Conservation (phyloP, 2,797 vertebrate genomes). For the Somateria mollissima region DNA sequence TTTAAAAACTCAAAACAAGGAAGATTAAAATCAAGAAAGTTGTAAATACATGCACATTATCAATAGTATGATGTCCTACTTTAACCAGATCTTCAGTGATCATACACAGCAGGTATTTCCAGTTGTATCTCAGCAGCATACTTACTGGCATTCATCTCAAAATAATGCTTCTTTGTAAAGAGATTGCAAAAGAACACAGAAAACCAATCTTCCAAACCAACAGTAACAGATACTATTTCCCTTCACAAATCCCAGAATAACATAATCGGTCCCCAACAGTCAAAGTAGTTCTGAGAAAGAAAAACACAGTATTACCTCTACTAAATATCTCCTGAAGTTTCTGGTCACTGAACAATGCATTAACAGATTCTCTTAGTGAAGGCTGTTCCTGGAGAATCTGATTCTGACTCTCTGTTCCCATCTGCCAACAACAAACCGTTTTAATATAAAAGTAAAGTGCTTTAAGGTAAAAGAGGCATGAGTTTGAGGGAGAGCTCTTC, state of each 20-base stretch:
- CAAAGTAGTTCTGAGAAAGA: neutral
- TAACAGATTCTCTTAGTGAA: conserved; percentile 87
- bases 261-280: neutral
- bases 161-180: neutral
- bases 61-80: neutral
- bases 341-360: conserved; percentile 89
- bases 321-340: conserved; percentile 98
- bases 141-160: neutral
- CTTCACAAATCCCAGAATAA: neutral
- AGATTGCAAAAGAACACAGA: neutral
- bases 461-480: neutral
- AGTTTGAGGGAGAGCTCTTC: neutral
- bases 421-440: conserved; percentile 77
- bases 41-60: neutral
- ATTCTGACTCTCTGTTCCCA: conserved; percentile 90
- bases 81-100: neutral
- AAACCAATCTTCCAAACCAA: neutral
- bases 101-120: neutral
- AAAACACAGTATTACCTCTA: conserved; percentile 84
- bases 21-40: neutral
- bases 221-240: neutral
- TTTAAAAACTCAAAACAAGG: neutral
- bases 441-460: conserved; percentile 14
- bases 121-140: neutral
- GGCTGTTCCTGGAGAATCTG: conserved; percentile 90